Evolutionary conservation across 2,797 vertebrate species (phyloP), one percentile per base, ranked within the genome.

Genomic region (Melanotaenia pygmaea): DNA sequence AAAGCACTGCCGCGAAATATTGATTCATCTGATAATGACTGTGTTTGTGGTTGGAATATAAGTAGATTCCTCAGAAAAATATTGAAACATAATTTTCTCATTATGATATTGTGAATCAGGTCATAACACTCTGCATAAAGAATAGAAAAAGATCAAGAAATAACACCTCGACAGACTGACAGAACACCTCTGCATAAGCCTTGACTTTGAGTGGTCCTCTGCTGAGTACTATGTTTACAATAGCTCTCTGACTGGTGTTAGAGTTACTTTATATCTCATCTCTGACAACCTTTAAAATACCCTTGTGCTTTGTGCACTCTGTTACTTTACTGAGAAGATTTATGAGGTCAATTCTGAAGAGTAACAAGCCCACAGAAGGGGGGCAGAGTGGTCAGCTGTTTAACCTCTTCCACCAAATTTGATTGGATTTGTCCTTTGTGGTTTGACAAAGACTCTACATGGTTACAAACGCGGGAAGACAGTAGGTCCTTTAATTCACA

Each of bases 371-470:
- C 79, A 84, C 82, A 85, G 80, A 80, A 76, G 65, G 73, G 80
- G 80, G 83, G 76, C 77, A 81, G 81, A 74, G 77, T 86, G 89
- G 87, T 89, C 89, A 72, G 80, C 84, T 90, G 84, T 89, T 92
- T 93, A 92, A 93, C 91, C 91, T 88, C 88, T 74, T 82, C 84
- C 20, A 83, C 89, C 88, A 90, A 92, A 92, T 93, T 92, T 93
- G 92, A 93, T 93, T 93, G 92, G 87, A 87, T 93, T 91, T 89
- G 90, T 92, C 92, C 89, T 92, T 84, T 92, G 89, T 82, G 84
- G 85, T 90, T 89, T 88, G 88, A 91, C 86, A 86, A 77, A 89
- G 79, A 79, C 80, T 85, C 74, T 67, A 76, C 76, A 63, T 73
- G 85, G 81, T 83, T 81, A 71, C 85, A 89, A 92, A 90, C 86